phyloP scores from a whole-genome alignment of 2,113 vertebrate species.

The Chroicocephalus ridibundus region DNA sequence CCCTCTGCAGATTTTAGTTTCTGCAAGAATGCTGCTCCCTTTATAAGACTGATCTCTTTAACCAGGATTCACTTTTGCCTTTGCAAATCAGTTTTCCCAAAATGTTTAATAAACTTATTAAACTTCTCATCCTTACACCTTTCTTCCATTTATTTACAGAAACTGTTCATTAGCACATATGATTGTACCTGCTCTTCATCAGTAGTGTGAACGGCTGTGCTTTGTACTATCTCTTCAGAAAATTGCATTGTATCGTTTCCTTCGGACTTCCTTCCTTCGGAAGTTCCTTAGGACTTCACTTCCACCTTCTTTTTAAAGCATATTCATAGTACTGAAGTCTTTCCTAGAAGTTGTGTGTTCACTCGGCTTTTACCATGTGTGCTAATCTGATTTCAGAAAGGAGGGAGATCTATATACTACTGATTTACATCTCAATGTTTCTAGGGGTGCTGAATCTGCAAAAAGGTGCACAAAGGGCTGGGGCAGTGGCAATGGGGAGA shows the following conservation, averaged over 20 bases:
- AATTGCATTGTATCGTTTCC: neutral
- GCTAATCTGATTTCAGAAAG: neutral
- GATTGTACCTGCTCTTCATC: neutral
- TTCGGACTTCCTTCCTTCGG: neutral
- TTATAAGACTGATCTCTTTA: neutral
- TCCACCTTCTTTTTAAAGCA: neutral
- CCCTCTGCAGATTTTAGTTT: neutral
- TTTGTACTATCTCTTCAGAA: neutral
- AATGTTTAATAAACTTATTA: neutral
- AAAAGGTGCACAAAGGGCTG: neutral
- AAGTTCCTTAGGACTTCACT: neutral
- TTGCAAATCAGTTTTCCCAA: neutral
- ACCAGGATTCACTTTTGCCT: neutral
- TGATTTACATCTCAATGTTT: neutral
- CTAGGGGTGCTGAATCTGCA: neutral
- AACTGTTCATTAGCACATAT: neutral
- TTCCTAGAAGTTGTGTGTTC: neutral
- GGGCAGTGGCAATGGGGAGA: neutral
- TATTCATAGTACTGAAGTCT: neutral
- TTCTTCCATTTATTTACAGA: neutral
- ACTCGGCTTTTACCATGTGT: neutral
- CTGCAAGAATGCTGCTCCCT: neutral
- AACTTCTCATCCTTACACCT: neutral
- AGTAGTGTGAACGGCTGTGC: neutral
- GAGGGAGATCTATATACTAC: neutral